phyloP scores from a whole-genome alignment of 2,888 invertebrate genomes.

The Tetanocera ferruginea region DNA sequence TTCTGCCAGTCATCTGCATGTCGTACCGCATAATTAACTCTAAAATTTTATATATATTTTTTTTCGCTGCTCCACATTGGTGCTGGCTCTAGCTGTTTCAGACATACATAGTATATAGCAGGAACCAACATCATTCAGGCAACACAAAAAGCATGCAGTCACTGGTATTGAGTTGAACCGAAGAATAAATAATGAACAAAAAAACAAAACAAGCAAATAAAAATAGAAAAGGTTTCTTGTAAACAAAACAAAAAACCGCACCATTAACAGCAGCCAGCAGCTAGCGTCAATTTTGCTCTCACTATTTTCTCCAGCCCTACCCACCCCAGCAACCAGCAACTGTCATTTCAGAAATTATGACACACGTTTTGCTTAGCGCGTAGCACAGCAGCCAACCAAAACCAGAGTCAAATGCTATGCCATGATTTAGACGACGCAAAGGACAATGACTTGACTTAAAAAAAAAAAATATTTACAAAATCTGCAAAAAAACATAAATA shows the following conservation, averaged over 20 bases:
- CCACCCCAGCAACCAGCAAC: not conserved
- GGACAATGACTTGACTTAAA: conserved; percentile 11
- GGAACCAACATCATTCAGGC: too few species aligned
- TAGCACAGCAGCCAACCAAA: not conserved
- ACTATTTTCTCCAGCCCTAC: not conserved
- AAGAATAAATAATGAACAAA: not conserved
- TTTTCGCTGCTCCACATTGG: too few species aligned
- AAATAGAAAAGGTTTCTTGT: not conserved
- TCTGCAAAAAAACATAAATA: too few species aligned
- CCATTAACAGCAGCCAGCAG: not conserved
- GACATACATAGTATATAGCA: too few species aligned
- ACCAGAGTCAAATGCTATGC: not conserved
- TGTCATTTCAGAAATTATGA: conserved; percentile 11
- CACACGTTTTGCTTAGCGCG: not conserved
- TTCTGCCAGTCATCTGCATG: too few species aligned
- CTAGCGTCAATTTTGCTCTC: not conserved
- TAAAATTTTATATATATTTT: too few species aligned
- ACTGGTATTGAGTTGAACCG: not conserved
- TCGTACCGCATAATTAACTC: too few species aligned
- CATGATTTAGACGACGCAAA: not conserved
- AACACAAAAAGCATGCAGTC: not conserved
- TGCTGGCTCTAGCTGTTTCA: too few species aligned
- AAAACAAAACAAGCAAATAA: not conserved
- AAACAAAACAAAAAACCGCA: not conserved
- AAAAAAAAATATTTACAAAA: too few species aligned